These are phyloP conservation scores for Gymnobelideus leadbeateri DNA, from an alignment of 2,113 vertebrate genomes.

Conservation along the genomic window DNA sequence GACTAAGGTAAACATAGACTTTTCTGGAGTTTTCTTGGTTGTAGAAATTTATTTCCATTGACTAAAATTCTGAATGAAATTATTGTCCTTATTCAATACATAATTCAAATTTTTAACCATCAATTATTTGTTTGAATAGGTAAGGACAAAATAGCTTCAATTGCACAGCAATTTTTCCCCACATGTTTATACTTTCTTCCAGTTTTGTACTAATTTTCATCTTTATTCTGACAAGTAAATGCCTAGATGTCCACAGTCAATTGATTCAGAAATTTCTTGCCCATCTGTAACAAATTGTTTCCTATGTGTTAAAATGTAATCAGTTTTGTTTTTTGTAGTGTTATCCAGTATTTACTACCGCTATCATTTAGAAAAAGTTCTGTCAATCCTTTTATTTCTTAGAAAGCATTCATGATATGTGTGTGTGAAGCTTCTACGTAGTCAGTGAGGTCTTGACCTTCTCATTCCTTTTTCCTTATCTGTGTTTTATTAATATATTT, in stretches of 20 bases:
- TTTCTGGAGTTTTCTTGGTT: neutral
- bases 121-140: neutral
- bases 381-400: neutral
- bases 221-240: neutral
- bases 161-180: neutral
- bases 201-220: neutral
- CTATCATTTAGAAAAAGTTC: neutral
- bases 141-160: neutral
- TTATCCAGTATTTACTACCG: neutral
- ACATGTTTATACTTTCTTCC: neutral
- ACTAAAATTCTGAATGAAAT: too few relatives aligned
- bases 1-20: too few relatives aligned
- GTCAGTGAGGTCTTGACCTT: neutral
- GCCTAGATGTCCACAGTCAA: neutral
- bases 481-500: neutral
- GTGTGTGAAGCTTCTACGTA: neutral
- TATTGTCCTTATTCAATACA: too few relatives aligned
- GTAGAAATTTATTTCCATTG: neutral
- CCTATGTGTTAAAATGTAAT: neutral
- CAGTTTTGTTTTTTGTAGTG: neutral
- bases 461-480: neutral
- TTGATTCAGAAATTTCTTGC: neutral
- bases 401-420: neutral
- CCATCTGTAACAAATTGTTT: neutral
- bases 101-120: too few relatives aligned